Conservation (phyloP, 2,113 vertebrate species). For the Perccottus glenii region DNA sequence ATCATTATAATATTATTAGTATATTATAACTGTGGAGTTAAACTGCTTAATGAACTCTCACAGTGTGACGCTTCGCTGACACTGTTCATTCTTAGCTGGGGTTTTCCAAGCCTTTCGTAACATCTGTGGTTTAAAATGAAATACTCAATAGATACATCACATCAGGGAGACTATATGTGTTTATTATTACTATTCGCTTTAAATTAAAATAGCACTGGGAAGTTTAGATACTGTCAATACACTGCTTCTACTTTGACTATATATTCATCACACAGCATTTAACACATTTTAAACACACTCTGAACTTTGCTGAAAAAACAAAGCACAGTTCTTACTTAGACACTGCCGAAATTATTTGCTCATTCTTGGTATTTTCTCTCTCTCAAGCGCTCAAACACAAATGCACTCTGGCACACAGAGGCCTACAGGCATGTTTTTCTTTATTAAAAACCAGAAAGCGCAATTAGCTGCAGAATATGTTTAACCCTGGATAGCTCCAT, state of each 20-base stretch:
- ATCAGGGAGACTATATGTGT: too few relatives aligned
- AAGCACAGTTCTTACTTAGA: not conserved
- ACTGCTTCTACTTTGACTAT: not conserved
- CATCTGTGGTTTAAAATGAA: too few relatives aligned
- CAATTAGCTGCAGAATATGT: conserved; percentile 79
- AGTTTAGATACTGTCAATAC: too few relatives aligned
- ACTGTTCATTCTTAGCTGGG: too few relatives aligned
- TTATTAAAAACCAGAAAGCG: conserved; percentile 79
- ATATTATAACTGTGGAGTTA: too few relatives aligned
- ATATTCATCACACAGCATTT: conserved; percentile 1
- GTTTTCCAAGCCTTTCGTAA: too few relatives aligned
- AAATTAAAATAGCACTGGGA: too few relatives aligned
- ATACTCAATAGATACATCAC: too few relatives aligned
- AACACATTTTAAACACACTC: conserved; percentile 3
- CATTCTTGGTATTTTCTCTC: conserved; percentile 29
- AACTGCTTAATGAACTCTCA: too few relatives aligned
- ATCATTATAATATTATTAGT: too few relatives aligned
- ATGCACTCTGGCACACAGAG: conserved; percentile 12
- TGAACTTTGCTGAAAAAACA: not conserved
- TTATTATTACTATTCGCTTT: too few relatives aligned
- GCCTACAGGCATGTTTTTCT: conserved; percentile 65
- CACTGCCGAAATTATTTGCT: conserved; percentile 44
- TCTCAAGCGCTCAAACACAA: conserved; percentile 26
- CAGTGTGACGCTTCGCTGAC: too few relatives aligned
- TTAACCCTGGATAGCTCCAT: conserved; percentile 78